Percentiles rank a stretch among this genome's conserved stretches.
These are phyloP conservation scores for Corythoichthys haematopterus DNA, from an alignment of 2,113 vertebrate species.

Conservation along the genomic window DNA sequence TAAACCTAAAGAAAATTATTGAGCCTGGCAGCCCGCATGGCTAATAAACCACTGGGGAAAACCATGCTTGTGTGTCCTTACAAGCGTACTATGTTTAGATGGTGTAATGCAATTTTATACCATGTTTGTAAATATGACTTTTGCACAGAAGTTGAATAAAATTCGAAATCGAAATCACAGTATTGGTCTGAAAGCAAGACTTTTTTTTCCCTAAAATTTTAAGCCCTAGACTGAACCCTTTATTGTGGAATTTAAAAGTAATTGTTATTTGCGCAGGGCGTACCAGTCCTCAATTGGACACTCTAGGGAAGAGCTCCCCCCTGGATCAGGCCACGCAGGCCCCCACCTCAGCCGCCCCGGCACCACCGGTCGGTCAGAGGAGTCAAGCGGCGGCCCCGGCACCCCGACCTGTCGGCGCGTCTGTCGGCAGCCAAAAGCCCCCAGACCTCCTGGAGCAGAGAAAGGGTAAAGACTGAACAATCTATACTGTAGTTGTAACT, in stretches of 20 bases:
- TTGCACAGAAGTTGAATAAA: too few relatives aligned
- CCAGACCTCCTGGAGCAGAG: conserved; percentile 84
- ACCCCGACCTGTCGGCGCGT: conserved; percentile 68
- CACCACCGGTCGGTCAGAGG: conserved; percentile 76
- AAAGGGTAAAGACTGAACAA: conserved; percentile 69
- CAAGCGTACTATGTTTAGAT: too few relatives aligned
- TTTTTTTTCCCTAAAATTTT: too few relatives aligned
- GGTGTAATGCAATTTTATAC: too few relatives aligned
- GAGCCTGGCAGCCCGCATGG: too few relatives aligned
- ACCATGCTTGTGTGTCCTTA: too few relatives aligned
- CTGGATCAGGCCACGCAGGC: conserved; percentile 82
- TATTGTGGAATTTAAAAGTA: background rate
- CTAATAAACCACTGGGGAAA: too few relatives aligned
- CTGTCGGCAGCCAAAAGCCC: conserved; percentile 75
- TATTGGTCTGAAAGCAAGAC: too few relatives aligned
- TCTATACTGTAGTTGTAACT: too few relatives aligned
- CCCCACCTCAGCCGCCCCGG: conserved; percentile 65
- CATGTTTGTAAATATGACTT: too few relatives aligned
- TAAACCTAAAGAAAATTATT: too few relatives aligned
- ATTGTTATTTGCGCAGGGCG: conserved; percentile 67
- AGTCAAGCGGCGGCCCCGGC: conserved; percentile 61
- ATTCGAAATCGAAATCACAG: too few relatives aligned
- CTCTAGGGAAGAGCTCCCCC: conserved; percentile 79
- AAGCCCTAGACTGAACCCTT: background rate
- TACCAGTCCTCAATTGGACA: conserved; percentile 80